Base-by-base conservation (phyloP, 1,140 invertebrate species). In the Wiebesia pumilae region DNA sequence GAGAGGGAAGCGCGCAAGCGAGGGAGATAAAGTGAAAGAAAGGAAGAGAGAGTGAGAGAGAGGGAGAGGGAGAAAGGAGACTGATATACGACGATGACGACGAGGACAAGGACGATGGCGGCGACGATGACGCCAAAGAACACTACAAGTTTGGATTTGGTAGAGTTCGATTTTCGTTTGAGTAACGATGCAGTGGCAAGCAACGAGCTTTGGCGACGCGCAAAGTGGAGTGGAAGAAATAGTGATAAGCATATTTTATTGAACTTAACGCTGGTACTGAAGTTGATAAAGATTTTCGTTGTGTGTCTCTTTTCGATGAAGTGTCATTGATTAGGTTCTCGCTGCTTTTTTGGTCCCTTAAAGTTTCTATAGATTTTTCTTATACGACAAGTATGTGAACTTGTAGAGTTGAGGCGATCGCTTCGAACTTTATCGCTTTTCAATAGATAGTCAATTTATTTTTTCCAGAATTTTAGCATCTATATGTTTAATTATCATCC, bases 171-270 rank as follows among this genome's bases (percentile, higher is more conserved):
- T 47, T 47, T 47, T 47, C 14, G 62, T 16, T 65, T 27, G n/a
- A 65, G 62, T 65, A 65, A 65, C 6, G n/a, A 65, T 21, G 27
- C 62, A 24, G n/a, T 65, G 6, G 62, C n/a, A n/a, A 65, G 12
- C 69, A n/a, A 71, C 69, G 73, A 77, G 40, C 73, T 77, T 77
- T 43, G 38, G 38, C 40, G 40, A 77, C 73, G 69, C 51, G 6
- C 19, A 47, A 78, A 47, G 24, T 78, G 75, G 62, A 65, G 24
- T 65, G n/a, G n/a, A 3, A 65, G n/a, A 1, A 19, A 24, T 30
- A 24, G 62, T 65, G 62, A 30, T 65, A 65, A 65, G n/a, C 27
- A 65, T 65, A 65, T 30, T 65, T 65, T 6, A 65, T 65, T 30
- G n/a, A 24, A n/a, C n/a, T 65, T 30, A 27, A 65, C 4, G 12